Percentiles rank a stretch among this genome's conserved stretches.
phyloP scores from a whole-genome alignment of 2,113 vertebrate genomes.

The Ammodramus savannarum region DNA sequence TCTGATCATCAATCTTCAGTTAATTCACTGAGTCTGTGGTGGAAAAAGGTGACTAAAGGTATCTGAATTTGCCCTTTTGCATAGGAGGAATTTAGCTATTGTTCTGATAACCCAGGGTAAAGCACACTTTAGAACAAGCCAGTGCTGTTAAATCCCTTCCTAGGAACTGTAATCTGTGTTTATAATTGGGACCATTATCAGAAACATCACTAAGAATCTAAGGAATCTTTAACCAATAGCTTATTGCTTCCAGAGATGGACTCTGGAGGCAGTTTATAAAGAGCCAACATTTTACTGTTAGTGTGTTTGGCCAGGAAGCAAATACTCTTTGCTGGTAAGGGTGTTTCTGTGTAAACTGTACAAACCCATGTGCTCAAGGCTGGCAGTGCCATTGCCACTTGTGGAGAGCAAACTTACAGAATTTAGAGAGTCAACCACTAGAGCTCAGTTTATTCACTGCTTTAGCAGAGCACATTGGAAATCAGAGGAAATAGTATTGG shows the following conservation, averaged over 20 bases:
- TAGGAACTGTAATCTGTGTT: not conserved
- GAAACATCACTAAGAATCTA: not conserved
- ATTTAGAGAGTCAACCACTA: not conserved
- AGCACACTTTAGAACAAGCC: not conserved
- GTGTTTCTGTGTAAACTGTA: not conserved
- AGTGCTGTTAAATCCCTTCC: not conserved
- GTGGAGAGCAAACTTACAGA: not conserved
- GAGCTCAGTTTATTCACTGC: not conserved
- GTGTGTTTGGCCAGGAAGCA: not conserved
- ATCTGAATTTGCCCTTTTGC: slow-evolving; percentile 36
- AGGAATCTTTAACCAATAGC: not conserved
- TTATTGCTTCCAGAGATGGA: slow-evolving; percentile 14
- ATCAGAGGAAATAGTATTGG: not conserved
- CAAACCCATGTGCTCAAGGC: not conserved
- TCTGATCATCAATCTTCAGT: not conserved
- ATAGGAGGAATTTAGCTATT: not conserved
- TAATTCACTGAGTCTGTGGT: not conserved
- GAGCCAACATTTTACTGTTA: not conserved
- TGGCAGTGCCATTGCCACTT: not conserved
- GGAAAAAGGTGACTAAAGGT: slow-evolving; percentile 41
- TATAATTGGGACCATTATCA: slow-evolving; percentile 14
- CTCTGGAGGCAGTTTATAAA: not conserved
- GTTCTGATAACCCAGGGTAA: slow-evolving; percentile 6
- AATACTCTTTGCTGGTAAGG: not conserved
- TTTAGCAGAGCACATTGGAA: not conserved